Evolutionary conservation across 2,113 vertebrate genomes (phyloP), one percentile per base, ranked within the genome.

Genomic region (Zootoca vivipara): DNA sequence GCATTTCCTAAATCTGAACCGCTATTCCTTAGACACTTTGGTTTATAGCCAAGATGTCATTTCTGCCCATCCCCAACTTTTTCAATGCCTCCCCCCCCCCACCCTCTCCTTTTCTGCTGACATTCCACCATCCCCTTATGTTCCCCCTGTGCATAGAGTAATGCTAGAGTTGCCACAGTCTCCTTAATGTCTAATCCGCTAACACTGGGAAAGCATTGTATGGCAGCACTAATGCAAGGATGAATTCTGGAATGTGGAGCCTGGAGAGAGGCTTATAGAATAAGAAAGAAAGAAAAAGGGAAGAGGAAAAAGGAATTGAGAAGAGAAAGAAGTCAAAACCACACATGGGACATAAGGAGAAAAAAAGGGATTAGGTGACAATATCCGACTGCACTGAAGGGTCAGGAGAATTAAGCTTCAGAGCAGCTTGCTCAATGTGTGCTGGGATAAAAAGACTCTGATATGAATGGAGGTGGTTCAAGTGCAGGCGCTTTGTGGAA

Each of bases 301-400:
- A 95, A 96, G 95, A 94, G 96, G 94, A 94, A 96, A 96, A 95
- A 95, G 96, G 95, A 96, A 96, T 94, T 96, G 96, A 95, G 96
- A 94, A 96, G 94, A 96, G 95, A 97, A 97, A 97, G 94, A 97
- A 97, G 97, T 97, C 97, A 97, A 97, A 96, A 95, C 97, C 96
- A 96, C 96, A 95, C 96, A 97, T 96, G 94, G 96, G 96, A 96
- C 95, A 94, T 83, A 88, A 88, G 95, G 95, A 95, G 96, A 90
- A 95, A 96, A 96, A 96, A 96, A 92, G 96, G 97, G 96, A 98
- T 98, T 97, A 97, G 95, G 95, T 95, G 94, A 96, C 94, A 96
- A 97, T 97, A 96, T 97, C 93, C 93, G 95, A 96, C 96, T 94
- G 96, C 95, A 96, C 94, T 89, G 87, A 97, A 96, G 96, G 97